Evolutionary conservation across 2,113 vertebrate species (phyloP).

Genomic region (Prietella phreatophila): DNA sequence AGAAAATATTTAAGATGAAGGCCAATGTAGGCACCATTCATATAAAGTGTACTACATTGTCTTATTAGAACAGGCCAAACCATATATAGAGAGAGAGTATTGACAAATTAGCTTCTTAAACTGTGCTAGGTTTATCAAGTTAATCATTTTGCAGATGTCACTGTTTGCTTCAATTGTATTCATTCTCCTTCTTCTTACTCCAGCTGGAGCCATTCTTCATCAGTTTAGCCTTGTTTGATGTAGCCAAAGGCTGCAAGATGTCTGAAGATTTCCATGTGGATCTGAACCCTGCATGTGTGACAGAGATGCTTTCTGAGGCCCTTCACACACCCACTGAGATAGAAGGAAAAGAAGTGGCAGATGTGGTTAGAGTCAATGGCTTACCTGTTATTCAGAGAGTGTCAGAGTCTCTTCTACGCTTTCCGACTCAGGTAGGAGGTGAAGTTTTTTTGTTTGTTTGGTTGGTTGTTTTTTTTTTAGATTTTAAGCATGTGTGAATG

Average conservation of each 20-base stretch:
- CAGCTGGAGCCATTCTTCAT: constrained; percentile 98
- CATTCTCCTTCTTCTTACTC: constrained; percentile 1
- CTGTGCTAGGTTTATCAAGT: neutral
- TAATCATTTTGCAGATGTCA: neutral
- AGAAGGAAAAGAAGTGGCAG: constrained; percentile 51
- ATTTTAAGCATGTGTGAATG: neutral
- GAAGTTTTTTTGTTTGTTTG: neutral
- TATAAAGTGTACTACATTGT: neutral
- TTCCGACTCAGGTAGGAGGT: constrained; percentile 79
- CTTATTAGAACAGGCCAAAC: neutral
- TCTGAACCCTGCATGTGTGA: constrained; percentile 81
- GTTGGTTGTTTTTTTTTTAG: no score
- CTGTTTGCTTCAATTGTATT: neutral
- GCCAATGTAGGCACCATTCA: neutral
- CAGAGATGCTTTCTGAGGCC: constrained; percentile 81
- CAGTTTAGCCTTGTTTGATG: constrained; percentile 88
- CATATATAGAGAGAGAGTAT: neutral
- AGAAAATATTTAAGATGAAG: no score
- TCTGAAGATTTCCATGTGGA: constrained; percentile 95
- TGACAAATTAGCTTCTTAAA: no score
- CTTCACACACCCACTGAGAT: constrained; percentile 25
- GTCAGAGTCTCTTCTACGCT: constrained; percentile 77
- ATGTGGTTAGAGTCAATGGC: constrained; percentile 20
- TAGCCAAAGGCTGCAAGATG: constrained; percentile 91
- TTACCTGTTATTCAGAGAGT: constrained; percentile 76